phyloP scores from a whole-genome alignment of 2,113 vertebrate genomes.

The Syngnathus scovelli region DNA sequence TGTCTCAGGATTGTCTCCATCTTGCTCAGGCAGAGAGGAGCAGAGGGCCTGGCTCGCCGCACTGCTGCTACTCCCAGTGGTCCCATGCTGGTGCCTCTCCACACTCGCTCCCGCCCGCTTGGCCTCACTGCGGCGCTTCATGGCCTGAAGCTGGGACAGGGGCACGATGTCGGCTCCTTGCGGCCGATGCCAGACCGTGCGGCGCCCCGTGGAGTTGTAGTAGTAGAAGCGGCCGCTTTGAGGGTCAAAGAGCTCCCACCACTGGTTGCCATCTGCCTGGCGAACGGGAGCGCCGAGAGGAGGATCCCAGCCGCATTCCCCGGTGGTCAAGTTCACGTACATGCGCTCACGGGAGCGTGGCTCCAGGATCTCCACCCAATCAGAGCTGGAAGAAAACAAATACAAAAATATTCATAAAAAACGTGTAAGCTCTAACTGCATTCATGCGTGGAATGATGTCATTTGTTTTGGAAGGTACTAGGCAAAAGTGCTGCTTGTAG shows the following conservation, averaged over 20 bases:
- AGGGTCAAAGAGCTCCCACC: constrained; percentile 88
- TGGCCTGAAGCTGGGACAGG: constrained; percentile 83
- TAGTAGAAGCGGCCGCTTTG: constrained; percentile 86
- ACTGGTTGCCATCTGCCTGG: constrained; percentile 82
- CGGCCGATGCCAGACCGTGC: constrained; percentile 85
- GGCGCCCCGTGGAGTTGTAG: constrained; percentile 78
- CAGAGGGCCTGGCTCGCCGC: constrained; percentile 54
- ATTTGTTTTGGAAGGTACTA: constrained; percentile 25
- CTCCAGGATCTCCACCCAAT: constrained; percentile 90
- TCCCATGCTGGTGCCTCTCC: constrained; percentile 53
- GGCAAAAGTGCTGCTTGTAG: constrained; percentile 13
- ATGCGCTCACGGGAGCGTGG: constrained; percentile 83
- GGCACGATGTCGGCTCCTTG: constrained; percentile 84
- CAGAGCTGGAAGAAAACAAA: constrained; percentile 67
- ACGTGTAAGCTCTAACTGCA: constrained; percentile 32
- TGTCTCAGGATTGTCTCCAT: constrained; percentile 33
- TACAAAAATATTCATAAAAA: not conserved
- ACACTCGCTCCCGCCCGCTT: constrained; percentile 40
- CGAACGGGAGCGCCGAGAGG: constrained; percentile 74
- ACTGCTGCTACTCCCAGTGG: constrained; percentile 52
- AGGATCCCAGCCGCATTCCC: constrained; percentile 85
- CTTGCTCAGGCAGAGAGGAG: constrained; percentile 52
- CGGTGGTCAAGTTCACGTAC: constrained; percentile 81
- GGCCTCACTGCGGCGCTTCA: constrained; percentile 74
- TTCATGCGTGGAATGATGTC: constrained; percentile 43